phyloP scores from a whole-genome alignment of 2,888 invertebrate genomes.

The Rhogogaster chlorosoma region DNA sequence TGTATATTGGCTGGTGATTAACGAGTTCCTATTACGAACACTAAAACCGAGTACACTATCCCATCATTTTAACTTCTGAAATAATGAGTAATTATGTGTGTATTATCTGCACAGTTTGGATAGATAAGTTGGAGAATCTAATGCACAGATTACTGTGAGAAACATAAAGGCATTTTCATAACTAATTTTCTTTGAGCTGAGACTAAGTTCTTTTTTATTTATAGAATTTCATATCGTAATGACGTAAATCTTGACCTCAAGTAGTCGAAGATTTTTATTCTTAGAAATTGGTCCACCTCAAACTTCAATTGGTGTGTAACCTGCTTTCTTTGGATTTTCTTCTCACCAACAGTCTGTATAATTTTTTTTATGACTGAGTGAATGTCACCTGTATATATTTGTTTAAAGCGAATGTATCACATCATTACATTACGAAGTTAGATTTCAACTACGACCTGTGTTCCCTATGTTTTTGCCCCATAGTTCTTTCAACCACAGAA shows the following conservation, averaged over 20 bases:
- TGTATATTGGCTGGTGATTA: neutral
- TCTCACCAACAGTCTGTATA: neutral
- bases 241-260: neutral
- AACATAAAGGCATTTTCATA: neutral
- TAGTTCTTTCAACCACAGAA: neutral
- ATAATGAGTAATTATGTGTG: neutral
- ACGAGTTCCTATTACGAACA: neutral
- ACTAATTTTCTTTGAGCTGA: neutral
- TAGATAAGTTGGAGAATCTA: neutral
- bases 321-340: neutral
- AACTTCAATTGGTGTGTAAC: neutral
- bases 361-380: neutral
- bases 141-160: neutral
- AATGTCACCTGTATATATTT: neutral
- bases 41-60: neutral
- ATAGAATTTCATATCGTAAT: neutral
- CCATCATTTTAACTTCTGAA: neutral
- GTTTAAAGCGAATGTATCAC: neutral
- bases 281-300: neutral
- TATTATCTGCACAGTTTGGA: neutral
- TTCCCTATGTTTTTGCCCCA: neutral
- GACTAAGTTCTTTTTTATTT: neutral
- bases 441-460: neutral
- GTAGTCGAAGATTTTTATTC: neutral
- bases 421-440: neutral